These are phyloP conservation scores for Drosophila differens DNA, from an alignment of 2,888 invertebrate species.

Conservation along the genomic window DNA sequence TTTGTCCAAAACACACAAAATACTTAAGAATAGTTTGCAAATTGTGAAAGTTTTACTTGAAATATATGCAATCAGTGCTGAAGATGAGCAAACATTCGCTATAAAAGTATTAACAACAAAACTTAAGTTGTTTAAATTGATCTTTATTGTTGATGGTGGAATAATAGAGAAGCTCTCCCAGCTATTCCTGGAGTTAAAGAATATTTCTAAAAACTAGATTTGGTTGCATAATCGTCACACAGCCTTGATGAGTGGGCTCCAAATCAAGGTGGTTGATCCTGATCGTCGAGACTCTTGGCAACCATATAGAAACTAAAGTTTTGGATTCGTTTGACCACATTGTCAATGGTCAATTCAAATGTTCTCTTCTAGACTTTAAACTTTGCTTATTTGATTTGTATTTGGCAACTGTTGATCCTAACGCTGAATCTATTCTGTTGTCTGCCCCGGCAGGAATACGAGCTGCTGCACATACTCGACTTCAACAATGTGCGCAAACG, in stretches of 20 bases:
- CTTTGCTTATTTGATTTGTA: background rate
- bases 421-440: background rate
- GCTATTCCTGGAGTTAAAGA: no score
- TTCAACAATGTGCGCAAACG: slow-evolving; percentile 99
- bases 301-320: background rate
- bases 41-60: no score
- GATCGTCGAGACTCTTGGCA: no score
- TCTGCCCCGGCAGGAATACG: slow-evolving; percentile 90
- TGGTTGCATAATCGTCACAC: no score
- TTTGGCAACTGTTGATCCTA: background rate
- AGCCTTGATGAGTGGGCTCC: no score
- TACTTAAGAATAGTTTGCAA: background rate
- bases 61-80: no score
- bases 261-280: background rate
- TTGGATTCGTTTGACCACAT: background rate
- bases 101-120: no score
- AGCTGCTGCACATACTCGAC: slow-evolving; percentile 98
- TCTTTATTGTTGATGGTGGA: no score
- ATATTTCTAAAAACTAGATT: no score
- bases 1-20: background rate
- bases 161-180: no score
- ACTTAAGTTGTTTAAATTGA: no score
- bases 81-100: no score
- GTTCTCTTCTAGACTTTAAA: background rate
- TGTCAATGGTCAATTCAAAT: background rate